phyloP scores from a whole-genome alignment of 1,140 invertebrate genomes.

The Asbolus verrucosus region DNA sequence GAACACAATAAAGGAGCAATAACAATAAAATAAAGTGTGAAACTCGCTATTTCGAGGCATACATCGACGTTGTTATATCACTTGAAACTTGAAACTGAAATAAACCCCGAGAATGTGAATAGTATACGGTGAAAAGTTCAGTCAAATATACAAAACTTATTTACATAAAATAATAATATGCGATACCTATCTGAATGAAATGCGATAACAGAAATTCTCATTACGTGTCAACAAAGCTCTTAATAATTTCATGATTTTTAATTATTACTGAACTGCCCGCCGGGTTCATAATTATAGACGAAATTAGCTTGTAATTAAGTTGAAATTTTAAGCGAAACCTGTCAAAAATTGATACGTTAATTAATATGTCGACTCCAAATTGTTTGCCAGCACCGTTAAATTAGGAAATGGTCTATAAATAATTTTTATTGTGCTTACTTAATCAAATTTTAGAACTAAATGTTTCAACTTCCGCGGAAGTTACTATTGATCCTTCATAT shows the following conservation, averaged over 20 bases:
- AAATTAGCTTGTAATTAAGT: conserved; percentile 28
- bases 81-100: neutral
- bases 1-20: conserved; percentile 2
- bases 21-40: neutral
- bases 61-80: neutral
- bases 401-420: conserved; percentile 24
- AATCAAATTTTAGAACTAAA: conserved; percentile 15
- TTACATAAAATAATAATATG: neutral
- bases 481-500: conserved; percentile 15
- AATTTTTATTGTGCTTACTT: conserved; percentile 23
- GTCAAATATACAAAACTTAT: neutral
- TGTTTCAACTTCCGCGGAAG: conserved; percentile 1
- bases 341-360: conserved; percentile 31
- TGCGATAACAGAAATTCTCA: conserved; percentile 5
- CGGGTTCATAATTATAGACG: conserved; percentile 23
- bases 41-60: neutral
- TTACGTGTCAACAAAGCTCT: conserved; percentile 3
- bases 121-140: neutral
- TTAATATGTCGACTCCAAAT: conserved; percentile 28
- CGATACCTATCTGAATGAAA: neutral
- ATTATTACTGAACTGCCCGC: conserved; percentile 1
- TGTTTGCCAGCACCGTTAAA: conserved; percentile 23
- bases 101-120: neutral
- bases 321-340: conserved; percentile 33
- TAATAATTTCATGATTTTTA: conserved; percentile 4